Conservation (phyloP, 2,888 invertebrate genomes). For the Andricus quercusramuli region DNA sequence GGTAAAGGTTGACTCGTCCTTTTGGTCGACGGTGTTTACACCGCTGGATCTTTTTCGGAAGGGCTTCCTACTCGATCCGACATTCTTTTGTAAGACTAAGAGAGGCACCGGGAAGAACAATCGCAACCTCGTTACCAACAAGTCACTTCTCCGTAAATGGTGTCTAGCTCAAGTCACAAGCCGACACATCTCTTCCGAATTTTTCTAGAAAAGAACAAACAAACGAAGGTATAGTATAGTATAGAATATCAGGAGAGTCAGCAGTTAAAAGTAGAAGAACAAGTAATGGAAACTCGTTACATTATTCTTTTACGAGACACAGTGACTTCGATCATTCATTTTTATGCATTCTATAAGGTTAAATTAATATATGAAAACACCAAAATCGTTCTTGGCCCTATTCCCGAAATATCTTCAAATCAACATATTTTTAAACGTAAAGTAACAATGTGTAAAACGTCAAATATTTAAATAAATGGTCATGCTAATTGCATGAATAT, state of each 20-base stretch:
- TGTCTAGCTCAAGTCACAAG: slow-evolving; percentile 5
- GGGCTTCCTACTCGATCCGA: slow-evolving; percentile 65
- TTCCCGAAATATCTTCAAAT: no score
- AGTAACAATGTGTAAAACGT: no score
- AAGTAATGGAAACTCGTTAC: neutral
- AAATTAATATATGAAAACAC: no score
- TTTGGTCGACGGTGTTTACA: slow-evolving; percentile 73
- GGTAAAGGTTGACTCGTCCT: slow-evolving; percentile 63
- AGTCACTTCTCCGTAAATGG: slow-evolving; percentile 46
- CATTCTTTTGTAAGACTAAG: slow-evolving; percentile 49
- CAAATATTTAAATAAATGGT: no score
- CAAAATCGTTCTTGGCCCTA: no score
- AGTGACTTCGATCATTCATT: no score
- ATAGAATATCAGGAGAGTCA: no score
- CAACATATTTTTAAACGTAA: no score
- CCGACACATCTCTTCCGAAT: neutral
- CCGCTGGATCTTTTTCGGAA: slow-evolving; percentile 70
- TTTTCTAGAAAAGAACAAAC: neutral
- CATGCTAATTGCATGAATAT: no score
- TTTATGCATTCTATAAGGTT: no score
- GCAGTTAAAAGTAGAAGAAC: neutral
- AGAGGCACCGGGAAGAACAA: slow-evolving; percentile 65
- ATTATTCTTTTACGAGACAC: no score
- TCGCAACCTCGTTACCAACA: slow-evolving; percentile 68
- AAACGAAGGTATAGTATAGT: neutral